Conservation (phyloP, 2,113 vertebrate species). For the Sebastes schlegelii region DNA sequence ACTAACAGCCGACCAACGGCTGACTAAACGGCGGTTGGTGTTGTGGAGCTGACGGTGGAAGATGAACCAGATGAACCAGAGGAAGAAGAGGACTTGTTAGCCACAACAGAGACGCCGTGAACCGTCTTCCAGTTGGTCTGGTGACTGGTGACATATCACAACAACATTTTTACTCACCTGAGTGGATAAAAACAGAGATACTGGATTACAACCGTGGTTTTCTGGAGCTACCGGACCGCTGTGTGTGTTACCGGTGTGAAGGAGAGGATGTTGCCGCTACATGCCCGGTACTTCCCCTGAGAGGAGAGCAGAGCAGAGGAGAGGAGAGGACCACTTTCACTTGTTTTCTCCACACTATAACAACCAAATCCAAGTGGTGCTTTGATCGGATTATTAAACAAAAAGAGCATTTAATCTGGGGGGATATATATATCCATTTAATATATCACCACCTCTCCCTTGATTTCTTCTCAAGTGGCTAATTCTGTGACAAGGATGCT, state of each 20-base stretch:
- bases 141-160: conserved; percentile 44
- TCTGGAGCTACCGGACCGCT: neutral
- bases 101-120: conserved; percentile 20
- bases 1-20: neutral
- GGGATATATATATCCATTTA: conserved; percentile 9
- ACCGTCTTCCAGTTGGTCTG: conserved; percentile 28
- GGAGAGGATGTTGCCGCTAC: conserved; percentile 56
- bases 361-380: conserved; percentile 21
- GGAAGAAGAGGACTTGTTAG: conserved; percentile 53
- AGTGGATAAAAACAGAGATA: conserved; percentile 6
- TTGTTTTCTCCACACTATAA: conserved; percentile 53
- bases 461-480: neutral
- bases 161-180: conserved; percentile 24
- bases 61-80: conserved; percentile 1
- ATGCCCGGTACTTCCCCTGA: conserved; percentile 56
- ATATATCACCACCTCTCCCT: conserved; percentile 20
- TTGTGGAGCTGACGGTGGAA: conserved; percentile 40
- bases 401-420: conserved; percentile 28
- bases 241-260: conserved; percentile 14
- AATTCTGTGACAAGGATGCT: conserved; percentile 50
- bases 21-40: conserved; percentile 31
- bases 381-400: conserved; percentile 44
- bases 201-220: conserved; percentile 16
- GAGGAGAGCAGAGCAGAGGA: conserved; percentile 41
- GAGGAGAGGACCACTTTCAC: conserved; percentile 57